Conservation (phyloP, 1,140 invertebrate species). For the Drosophila paulistorum region DNA sequence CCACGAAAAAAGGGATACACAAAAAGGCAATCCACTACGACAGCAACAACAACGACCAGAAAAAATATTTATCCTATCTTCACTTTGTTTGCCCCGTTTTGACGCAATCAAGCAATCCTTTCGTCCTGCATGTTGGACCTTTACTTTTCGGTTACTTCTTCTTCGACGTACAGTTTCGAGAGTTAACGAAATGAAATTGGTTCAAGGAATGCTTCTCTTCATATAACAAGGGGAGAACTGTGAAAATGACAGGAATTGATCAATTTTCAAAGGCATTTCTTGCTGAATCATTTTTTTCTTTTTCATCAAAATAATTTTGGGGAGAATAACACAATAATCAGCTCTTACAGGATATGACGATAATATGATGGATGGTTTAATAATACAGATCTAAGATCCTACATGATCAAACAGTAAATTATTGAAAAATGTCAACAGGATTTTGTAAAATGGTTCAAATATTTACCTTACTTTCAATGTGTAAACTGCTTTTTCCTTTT, state of each 20-base stretch:
- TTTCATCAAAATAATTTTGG: too few relatives aligned
- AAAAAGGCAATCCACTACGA: slow-evolving; percentile 18
- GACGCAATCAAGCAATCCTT: slow-evolving; percentile 63
- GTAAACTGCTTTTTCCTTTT: too few relatives aligned
- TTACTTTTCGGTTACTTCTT: slow-evolving; percentile 55
- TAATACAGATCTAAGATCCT: too few relatives aligned
- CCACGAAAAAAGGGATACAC: slow-evolving; percentile 79
- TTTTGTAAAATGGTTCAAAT: too few relatives aligned
- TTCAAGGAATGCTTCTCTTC: not conserved
- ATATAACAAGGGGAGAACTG: not conserved
- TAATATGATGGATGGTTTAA: too few relatives aligned
- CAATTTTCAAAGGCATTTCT: too few relatives aligned
- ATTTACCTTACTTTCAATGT: too few relatives aligned
- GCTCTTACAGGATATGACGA: too few relatives aligned
- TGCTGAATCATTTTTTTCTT: too few relatives aligned
- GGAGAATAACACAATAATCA: not conserved
- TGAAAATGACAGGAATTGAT: not conserved
- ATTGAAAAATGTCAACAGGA: too few relatives aligned
- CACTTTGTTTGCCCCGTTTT: slow-evolving; percentile 43
- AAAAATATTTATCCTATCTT: slow-evolving; percentile 48
- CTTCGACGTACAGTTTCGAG: slow-evolving; percentile 49
- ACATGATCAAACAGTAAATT: too few relatives aligned
- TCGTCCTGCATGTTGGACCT: slow-evolving; percentile 65
- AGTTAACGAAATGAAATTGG: slow-evolving; percentile 10
- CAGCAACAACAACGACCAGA: slow-evolving; percentile 24